phyloP scores from a whole-genome alignment of 2,113 vertebrate genomes.

The Amphiprion ocellaris region DNA sequence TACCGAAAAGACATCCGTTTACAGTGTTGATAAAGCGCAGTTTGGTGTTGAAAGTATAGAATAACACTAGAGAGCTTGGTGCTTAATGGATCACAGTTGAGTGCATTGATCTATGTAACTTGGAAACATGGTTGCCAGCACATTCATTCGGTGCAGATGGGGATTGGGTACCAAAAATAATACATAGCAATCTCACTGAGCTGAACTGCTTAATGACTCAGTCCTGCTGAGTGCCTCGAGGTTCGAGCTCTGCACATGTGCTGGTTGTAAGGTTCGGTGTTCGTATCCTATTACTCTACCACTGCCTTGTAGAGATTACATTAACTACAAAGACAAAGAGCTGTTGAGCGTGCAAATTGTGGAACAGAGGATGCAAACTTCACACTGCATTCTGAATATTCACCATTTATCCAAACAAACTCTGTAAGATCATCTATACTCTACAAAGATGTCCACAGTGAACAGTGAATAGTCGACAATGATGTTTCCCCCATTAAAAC shows the following conservation, averaged over 20 bases:
- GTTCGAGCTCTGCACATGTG: too few relatives aligned
- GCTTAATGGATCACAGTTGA: slow-evolving; percentile 16
- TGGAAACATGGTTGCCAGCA: background rate
- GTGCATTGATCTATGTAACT: background rate
- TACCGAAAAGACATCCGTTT: background rate
- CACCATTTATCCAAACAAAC: background rate
- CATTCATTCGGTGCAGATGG: background rate
- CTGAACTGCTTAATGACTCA: background rate
- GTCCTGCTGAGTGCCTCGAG: background rate
- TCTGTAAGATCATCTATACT: background rate
- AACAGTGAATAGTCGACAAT: background rate
- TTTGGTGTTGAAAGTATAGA: background rate
- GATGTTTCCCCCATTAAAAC: slow-evolving; percentile 1
- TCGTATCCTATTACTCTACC: too few relatives aligned
- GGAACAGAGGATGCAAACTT: background rate
- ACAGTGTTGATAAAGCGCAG: slow-evolving; percentile 2
- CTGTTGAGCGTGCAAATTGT: too few relatives aligned
- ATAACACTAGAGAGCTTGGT: background rate
- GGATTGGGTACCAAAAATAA: background rate
- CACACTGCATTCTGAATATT: background rate
- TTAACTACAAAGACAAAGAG: too few relatives aligned
- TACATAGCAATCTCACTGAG: too few relatives aligned
- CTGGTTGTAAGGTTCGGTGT: too few relatives aligned
- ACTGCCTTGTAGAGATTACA: too few relatives aligned
- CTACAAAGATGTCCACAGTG: too few relatives aligned